phyloP scores from a whole-genome alignment of 64 coral and sea anemone genomes.

The Stylophora pistillata region DNA sequence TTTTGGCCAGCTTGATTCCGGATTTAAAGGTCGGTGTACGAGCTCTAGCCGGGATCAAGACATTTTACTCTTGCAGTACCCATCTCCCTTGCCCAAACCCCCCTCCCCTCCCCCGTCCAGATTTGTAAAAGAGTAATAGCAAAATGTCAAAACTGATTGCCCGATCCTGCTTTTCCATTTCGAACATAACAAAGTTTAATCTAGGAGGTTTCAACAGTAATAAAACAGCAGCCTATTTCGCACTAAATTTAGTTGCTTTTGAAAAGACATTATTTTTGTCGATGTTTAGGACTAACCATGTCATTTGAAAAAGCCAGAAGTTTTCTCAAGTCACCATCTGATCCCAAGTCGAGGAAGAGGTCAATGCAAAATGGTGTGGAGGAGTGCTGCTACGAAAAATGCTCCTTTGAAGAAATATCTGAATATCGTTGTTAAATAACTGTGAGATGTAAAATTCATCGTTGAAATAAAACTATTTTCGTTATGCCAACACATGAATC shows the following conservation, averaged over 20 bases:
- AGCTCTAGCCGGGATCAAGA: no score
- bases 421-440: constrained; percentile 20
- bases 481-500: background rate
- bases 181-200: no score
- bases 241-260: background rate
- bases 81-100: no score
- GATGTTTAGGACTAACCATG: background rate
- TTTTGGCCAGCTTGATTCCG: no score
- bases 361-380: background rate
- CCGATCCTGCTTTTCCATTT: no score
- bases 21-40: no score
- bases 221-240: no score
- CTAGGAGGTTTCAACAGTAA: no score
- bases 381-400: constrained; percentile 17
- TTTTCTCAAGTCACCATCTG: background rate
- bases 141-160: no score
- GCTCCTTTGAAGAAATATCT: constrained; percentile 18
- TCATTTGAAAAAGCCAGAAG: constrained; percentile 4
- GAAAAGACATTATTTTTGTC: background rate
- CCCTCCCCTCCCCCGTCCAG: no score
- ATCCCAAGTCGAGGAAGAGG: background rate
- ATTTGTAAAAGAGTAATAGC: no score
- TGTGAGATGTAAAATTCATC: background rate
- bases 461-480: background rate
- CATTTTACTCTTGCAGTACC: no score